Evolutionary conservation across 2,113 vertebrate species (phyloP).

Genomic region (Tamias sibiricus): DNA sequence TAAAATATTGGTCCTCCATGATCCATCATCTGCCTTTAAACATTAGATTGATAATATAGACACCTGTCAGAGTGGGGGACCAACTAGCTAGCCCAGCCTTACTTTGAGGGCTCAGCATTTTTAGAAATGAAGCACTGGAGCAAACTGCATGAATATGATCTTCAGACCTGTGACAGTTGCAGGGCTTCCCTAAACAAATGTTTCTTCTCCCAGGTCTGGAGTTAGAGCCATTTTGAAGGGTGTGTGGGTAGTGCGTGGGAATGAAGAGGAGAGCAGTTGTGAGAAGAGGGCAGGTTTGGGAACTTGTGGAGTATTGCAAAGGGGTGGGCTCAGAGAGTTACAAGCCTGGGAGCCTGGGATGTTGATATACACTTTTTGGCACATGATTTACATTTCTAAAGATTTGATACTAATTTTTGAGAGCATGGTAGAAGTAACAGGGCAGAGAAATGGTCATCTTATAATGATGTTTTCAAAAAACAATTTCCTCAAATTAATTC

Average conservation of each 20-base stretch:
- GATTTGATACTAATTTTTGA: background rate
- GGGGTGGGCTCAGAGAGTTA: background rate
- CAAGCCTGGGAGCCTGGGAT: background rate
- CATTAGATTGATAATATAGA: background rate
- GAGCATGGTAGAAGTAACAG: background rate
- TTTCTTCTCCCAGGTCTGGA: background rate
- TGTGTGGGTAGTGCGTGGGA: background rate
- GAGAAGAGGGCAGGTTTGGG: background rate
- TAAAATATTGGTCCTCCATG: background rate
- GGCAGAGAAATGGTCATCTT: background rate
- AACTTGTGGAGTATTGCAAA: background rate
- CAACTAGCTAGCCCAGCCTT: background rate
- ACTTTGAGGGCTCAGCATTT: background rate
- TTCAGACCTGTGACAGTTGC: background rate
- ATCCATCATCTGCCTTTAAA: background rate
- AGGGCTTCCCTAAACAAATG: background rate
- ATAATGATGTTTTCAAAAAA: background rate
- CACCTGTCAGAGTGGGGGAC: accelerated
- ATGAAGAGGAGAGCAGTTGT: background rate
- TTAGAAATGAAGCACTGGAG: background rate
- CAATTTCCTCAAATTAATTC: background rate
- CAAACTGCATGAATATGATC: accelerated
- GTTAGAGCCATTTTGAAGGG: background rate
- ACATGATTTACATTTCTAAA: background rate
- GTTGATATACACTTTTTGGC: background rate